These are phyloP conservation scores for Ecdyonurus torrentis DNA, from an alignment of 2,888 invertebrate genomes.

Conservation along the genomic window DNA sequence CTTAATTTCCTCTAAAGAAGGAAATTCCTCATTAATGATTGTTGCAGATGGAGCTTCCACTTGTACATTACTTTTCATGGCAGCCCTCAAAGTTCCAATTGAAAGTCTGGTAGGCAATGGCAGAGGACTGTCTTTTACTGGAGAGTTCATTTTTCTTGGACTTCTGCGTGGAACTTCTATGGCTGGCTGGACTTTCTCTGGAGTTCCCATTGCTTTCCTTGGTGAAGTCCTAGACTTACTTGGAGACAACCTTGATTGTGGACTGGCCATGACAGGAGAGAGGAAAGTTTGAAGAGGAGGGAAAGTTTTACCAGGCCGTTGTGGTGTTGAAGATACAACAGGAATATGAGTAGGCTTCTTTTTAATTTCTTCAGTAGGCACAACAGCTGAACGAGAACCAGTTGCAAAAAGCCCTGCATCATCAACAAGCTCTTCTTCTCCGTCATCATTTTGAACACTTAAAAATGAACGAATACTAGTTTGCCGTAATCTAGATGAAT, in stretches of 20 bases:
- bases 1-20: not conserved
- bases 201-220: not conserved
- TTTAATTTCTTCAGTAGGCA: not conserved
- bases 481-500: not conserved
- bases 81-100: not conserved
- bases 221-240: not conserved
- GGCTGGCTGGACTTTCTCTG: not conserved
- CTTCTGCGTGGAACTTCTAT: not conserved
- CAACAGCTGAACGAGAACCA: not conserved
- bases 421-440: not conserved
- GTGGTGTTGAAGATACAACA: not conserved
- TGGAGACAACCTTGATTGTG: not conserved
- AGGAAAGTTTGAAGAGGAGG: not conserved
- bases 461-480: not conserved
- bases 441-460: not conserved
- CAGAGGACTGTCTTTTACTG: not conserved
- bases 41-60: no score
- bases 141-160: not conserved
- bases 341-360: not conserved
- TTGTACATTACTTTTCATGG: not conserved
- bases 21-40: not conserved
- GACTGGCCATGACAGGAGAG: not conserved
- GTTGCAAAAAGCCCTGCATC: not conserved
- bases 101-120: not conserved
- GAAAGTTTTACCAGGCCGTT: not conserved